These are phyloP conservation scores for Pseudomyrmex pallidus DNA, from an alignment of 1,140 invertebrate genomes.

Conservation along the genomic window DNA sequence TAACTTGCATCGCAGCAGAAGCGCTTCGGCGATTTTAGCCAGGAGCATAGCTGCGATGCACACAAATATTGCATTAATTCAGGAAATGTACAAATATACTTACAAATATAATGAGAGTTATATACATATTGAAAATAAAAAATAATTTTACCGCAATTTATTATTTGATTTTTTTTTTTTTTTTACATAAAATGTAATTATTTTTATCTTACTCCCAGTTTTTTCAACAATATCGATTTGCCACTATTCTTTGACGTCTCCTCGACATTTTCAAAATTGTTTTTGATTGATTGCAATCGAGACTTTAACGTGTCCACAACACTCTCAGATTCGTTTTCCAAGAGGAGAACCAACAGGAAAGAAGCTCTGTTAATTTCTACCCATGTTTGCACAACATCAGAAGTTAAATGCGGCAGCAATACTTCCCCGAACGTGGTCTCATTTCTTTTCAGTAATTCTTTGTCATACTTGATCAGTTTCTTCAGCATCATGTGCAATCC, in stretches of 20 bases:
- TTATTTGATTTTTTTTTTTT: too few species aligned
- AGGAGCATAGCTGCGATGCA: too few species aligned
- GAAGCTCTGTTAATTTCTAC: constrained; percentile 87
- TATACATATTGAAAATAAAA: too few species aligned
- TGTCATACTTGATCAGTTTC: constrained; percentile 90
- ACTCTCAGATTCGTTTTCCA: constrained; percentile 82
- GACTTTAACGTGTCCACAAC: constrained; percentile 28
- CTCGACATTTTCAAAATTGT: constrained; percentile 78
- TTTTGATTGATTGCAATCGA: constrained; percentile 68
- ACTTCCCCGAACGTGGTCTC: constrained; percentile 83
- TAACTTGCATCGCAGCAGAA: too few species aligned
- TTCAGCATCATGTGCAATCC: constrained; percentile 93
- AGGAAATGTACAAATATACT: too few species aligned
- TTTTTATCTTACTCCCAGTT: constrained; percentile 68
- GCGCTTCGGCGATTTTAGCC: too few species aligned
- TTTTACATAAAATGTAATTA: background rate
- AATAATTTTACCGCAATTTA: too few species aligned
- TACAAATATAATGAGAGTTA: too few species aligned
- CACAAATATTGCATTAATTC: too few species aligned
- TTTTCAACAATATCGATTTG: constrained; percentile 86
- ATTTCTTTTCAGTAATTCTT: constrained; percentile 78
- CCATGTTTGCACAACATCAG: constrained; percentile 84
- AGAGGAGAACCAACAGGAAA: constrained; percentile 86
- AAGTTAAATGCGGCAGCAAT: constrained; percentile 82
- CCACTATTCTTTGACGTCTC: constrained; percentile 77